These are phyloP conservation scores for Prosapia bicincta DNA, from an alignment of 2,888 invertebrate species.

Conservation along the genomic window DNA sequence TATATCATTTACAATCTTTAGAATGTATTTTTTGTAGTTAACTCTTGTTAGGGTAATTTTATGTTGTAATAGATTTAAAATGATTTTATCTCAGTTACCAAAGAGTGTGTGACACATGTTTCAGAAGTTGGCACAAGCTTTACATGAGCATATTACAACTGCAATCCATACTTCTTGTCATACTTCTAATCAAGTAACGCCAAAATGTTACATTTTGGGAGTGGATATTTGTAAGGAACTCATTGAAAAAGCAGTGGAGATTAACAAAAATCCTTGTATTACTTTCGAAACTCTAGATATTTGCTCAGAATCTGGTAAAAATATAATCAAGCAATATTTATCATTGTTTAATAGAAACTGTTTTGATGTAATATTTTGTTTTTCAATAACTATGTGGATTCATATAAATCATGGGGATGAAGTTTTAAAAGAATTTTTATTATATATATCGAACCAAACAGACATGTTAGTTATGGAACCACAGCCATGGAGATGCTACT, in stretches of 20 bases:
- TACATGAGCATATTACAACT: conserved; percentile 53
- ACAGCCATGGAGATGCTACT: conserved; percentile 84
- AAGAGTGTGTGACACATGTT: no score
- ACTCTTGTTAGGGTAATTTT: no score
- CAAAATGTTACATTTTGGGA: conserved; percentile 53
- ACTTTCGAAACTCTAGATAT: conserved; percentile 59
- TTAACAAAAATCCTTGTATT: conserved; percentile 50
- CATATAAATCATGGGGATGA: conserved; percentile 79
- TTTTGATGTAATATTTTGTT: conserved; percentile 71
- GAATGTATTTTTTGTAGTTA: no score
- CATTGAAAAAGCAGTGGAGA: conserved; percentile 62
- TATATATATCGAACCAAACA: conserved; percentile 52
- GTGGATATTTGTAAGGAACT: conserved; percentile 71
- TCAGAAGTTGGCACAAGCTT: conserved; percentile 61
- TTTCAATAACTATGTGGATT: conserved; percentile 89
- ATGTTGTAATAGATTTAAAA: no score
- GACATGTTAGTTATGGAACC: conserved; percentile 70
- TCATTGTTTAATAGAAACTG: conserved; percentile 43
- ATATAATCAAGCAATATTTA: conserved; percentile 33
- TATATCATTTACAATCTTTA: no score
- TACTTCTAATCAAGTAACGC: conserved; percentile 30
- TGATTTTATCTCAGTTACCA: no score
- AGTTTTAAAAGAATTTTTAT: conserved; percentile 62
- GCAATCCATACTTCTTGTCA: conserved; percentile 41
- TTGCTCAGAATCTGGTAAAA: conserved; percentile 53